A percentile compares a stretch with the other conserved stretches of the same genome.
These are phyloP conservation scores for Clarias laeviceps DNA, from an alignment of 2,797 vertebrate genomes.

Conservation along the genomic window DNA sequence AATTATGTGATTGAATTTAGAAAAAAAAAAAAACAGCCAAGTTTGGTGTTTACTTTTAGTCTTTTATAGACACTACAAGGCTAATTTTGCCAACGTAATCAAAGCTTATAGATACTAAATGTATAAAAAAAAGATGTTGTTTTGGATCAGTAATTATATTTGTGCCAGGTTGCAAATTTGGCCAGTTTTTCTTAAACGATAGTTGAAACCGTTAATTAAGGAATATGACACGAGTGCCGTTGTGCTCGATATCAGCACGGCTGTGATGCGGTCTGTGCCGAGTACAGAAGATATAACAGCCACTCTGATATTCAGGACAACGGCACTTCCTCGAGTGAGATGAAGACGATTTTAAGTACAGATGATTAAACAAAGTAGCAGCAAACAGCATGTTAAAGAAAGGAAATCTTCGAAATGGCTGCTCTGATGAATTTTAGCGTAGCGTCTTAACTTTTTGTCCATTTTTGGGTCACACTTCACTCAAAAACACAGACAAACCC, in stretches of 20 bases:
- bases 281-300: no score
- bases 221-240: no score
- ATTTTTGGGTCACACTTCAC: neutral
- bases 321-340: no score
- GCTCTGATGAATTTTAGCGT: neutral
- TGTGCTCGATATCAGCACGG: no score
- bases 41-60: neutral
- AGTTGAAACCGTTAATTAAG: no score
- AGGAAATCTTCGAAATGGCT: neutral
- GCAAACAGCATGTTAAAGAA: neutral
- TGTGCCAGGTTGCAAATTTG: no score
- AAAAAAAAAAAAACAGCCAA: neutral
- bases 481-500: neutral
- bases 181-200: no score
- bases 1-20: neutral
- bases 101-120: neutral
- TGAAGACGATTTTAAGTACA: no score
- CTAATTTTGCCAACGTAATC: neutral
- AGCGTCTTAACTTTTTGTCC: neutral
- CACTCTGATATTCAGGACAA: no score
- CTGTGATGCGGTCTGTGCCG: no score
- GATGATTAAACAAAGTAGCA: neutral
- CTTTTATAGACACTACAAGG: neutral
- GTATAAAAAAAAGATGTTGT: neutral
- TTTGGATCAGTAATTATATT: neutral